Conservation (phyloP, 2,113 vertebrate species). For the Chelonoidis abingdonii region DNA sequence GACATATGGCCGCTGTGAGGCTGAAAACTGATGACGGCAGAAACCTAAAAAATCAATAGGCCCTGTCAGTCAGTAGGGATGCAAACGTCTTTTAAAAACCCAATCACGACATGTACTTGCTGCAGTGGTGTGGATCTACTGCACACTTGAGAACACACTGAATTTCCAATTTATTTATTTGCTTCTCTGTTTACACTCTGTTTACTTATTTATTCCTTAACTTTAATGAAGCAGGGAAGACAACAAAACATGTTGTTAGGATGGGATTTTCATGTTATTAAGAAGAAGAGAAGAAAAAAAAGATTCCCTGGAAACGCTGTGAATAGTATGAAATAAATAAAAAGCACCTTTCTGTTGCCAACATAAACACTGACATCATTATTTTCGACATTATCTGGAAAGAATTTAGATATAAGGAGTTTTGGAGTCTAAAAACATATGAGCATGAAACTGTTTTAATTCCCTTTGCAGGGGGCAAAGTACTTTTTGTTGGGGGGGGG, state of each 20-base stretch:
- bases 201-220: conserved; percentile 61
- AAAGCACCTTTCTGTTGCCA: conserved; percentile 78
- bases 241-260: background rate
- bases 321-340: conserved; percentile 83
- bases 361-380: conserved; percentile 84
- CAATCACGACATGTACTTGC: conserved; percentile 87
- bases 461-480: conserved; percentile 63
- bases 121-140: conserved; percentile 74
- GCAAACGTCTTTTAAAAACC: conserved; percentile 88
- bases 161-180: conserved; percentile 69
- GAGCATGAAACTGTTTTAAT: conserved; percentile 71
- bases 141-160: conserved; percentile 85
- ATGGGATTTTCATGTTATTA: conserved; percentile 53
- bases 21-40: conserved; percentile 91
- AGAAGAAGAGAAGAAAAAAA: conserved; percentile 22
- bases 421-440: conserved; percentile 77
- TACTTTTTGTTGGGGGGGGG: conserved; percentile 57
- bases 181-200: background rate
- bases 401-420: conserved; percentile 83
- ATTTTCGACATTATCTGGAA: conserved; percentile 85
- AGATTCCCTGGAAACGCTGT: conserved; percentile 80
- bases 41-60: conserved; percentile 91
- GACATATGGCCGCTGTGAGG: conserved; percentile 86
- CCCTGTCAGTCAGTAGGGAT: conserved; percentile 86
- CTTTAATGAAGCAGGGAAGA: conserved; percentile 27